These are phyloP conservation scores for Eupsilia transversa DNA, from an alignment of 2,888 invertebrate genomes.

Conservation along the genomic window DNA sequence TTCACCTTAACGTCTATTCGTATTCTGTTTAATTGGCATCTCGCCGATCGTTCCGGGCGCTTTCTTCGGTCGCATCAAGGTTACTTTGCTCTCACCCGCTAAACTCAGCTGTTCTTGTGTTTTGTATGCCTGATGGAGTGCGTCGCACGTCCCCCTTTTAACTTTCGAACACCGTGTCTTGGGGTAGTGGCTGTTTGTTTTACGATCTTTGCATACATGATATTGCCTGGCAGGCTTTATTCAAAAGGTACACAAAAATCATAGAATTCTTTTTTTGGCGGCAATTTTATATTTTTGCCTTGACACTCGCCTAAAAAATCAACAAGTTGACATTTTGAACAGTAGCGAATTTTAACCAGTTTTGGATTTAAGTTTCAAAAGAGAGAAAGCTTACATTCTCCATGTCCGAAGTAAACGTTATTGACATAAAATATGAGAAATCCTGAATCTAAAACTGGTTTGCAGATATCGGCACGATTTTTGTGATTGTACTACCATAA, in stretches of 20 bases:
- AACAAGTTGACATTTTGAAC: conserved; percentile 7
- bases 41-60: conserved; percentile 80
- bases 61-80: conserved; percentile 87
- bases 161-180: conserved; percentile 72
- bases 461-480: conserved; percentile 16
- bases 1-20: conserved; percentile 78
- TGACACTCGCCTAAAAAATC: not conserved
- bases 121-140: conserved; percentile 74
- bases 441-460: conserved; percentile 46
- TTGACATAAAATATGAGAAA: conserved; percentile 44
- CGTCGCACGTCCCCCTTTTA: conserved; percentile 71
- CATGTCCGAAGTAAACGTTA: conserved; percentile 17
- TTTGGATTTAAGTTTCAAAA: conserved; percentile 33
- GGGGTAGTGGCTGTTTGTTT: conserved; percentile 37
- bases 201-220: conserved; percentile 18
- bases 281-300: not conserved
- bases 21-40: conserved; percentile 81
- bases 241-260: not conserved
- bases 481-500: conserved; percentile 21
- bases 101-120: conserved; percentile 66
- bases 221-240: not conserved
- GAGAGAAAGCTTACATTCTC: conserved; percentile 54
- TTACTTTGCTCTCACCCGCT: conserved; percentile 82
- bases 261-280: not conserved
- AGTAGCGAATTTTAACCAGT: not conserved